Evolutionary conservation across 2,797 vertebrate genomes (phyloP), one percentile per base, ranked within the genome.

Genomic region (Antrozous pallidus): DNA sequence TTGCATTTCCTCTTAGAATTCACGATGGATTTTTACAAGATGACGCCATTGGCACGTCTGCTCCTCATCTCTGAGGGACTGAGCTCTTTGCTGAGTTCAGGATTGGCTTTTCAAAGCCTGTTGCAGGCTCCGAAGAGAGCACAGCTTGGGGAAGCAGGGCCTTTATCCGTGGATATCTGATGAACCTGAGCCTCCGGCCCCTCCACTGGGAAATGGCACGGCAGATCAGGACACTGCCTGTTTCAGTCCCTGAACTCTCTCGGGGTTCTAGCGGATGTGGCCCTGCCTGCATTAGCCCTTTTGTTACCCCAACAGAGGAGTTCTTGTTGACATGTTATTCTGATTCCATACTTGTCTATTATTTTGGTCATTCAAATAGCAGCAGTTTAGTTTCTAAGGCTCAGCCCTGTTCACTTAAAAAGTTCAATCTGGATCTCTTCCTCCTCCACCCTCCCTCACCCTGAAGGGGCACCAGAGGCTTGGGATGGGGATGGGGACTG

Each of bases 11-110:
- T 78, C 36, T 56, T 26, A 16, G 16, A 38, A 31, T 7, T n/a
- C 71, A n/a, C 0, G 1, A 14, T 0, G 26, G 17, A 8, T 20
- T 22, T 65, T 16, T 65, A n/a, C 12, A 2, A 31, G n/a, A 38
- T 12, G 73, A 67, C 18, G 28, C n/a, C 45, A 12, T 3, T 1
- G 18, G 26, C 12, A 14, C 0, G 42, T n/a, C 58, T 5, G 4
- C 38, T 33, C 22, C 24, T 45, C 8, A 3, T 17, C 58, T n/a
- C 7, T 14, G 28, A 24, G 47, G 33, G 3, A 7, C 61, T 17
- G 10, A 26, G 49, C 12, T 38, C 85, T 38, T 20, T 38, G 40
- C 70, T 8, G 2, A 51, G n/a, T 28, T 16, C 70, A 28, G 47
- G n/a, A 54, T 17, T 26, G 40, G 38, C 70, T 3, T 7, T 26